phyloP scores from a whole-genome alignment of 2,797 vertebrate genomes.

The Ciconia nigra region DNA sequence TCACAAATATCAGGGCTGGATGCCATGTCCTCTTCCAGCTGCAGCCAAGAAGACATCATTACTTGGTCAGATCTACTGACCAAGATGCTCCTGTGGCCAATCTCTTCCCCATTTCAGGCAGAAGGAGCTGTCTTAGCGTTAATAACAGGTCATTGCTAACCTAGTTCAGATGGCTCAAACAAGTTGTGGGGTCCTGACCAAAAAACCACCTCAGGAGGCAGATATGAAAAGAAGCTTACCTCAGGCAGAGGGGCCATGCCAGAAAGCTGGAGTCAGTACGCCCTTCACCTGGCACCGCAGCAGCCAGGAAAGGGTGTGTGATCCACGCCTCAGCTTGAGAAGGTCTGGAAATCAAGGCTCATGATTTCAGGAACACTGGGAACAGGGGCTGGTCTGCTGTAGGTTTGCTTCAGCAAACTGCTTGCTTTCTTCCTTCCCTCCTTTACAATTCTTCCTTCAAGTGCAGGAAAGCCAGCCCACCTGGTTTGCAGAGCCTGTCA shows the following conservation, averaged over 20 bases:
- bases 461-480: not conserved
- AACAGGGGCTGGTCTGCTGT: not conserved
- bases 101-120: not conserved
- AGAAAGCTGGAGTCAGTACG: not conserved
- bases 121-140: not conserved
- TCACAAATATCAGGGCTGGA: not conserved
- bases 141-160: not conserved
- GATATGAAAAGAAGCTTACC: not conserved
- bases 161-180: not conserved
- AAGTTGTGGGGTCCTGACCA: rapidly evolving
- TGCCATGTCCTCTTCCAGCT: not conserved
- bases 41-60: not conserved
- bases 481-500: not conserved
- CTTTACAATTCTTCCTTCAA: not conserved
- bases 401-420: not conserved
- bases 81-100: not conserved
- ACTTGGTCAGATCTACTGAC: not conserved
- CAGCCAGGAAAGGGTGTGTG: not conserved
- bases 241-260: not conserved
- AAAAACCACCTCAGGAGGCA: not conserved
- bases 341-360: not conserved
- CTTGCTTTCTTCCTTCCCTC: not conserved
- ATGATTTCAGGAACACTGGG: not conserved
- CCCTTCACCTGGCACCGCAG: not conserved
- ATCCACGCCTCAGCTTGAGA: not conserved